Evolutionary conservation across 2,797 vertebrate species (phyloP).

Genomic region (Hippoglossus hippoglossus): DNA sequence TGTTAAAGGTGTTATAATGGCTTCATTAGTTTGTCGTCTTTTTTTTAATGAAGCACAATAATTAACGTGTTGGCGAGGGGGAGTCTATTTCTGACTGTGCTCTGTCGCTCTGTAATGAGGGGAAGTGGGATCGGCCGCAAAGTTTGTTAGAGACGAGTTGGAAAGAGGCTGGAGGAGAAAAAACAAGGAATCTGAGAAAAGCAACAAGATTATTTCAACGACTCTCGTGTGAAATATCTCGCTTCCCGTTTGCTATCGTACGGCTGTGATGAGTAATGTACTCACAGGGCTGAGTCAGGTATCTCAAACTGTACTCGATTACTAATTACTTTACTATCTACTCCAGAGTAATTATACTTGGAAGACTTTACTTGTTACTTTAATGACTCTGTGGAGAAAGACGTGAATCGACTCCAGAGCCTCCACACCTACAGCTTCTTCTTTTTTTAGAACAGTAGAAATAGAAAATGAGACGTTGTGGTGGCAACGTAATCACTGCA

Average conservation of each 20-base stretch:
- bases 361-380: not conserved
- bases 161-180: not conserved
- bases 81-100: conserved; percentile 23
- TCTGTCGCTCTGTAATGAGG: conserved; percentile 37
- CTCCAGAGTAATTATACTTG: not conserved
- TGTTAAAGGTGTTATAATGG: conserved; percentile 28
- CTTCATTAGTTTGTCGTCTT: conserved; percentile 44
- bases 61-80: conserved; percentile 26
- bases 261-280: no score
- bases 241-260: no score
- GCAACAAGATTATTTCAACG: not conserved
- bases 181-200: not conserved
- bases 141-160: not conserved
- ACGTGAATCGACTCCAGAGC: not conserved
- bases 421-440: not conserved
- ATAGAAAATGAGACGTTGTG: not conserved
- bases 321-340: no score
- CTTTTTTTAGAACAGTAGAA: not conserved
- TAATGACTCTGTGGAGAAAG: not conserved
- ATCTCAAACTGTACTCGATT: no score
- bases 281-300: no score
- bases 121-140: not conserved
- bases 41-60: conserved; percentile 28
- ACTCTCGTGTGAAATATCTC: no score
- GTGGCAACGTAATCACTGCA: not conserved